Evolutionary conservation across 2,113 vertebrate genomes (phyloP).

Genomic region (Leptodactylus fuscus): DNA sequence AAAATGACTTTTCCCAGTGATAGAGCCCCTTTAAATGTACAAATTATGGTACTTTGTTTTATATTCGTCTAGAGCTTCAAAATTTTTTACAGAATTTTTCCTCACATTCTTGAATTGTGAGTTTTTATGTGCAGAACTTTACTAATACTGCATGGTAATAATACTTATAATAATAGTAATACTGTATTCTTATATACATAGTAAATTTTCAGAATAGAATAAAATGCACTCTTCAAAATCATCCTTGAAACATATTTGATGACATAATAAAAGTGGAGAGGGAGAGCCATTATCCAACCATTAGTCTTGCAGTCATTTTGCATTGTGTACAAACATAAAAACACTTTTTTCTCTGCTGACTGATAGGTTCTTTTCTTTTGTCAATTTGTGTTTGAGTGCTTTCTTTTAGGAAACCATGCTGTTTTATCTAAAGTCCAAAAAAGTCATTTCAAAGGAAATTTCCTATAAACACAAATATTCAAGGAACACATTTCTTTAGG

Average conservation of each 20-base stretch:
- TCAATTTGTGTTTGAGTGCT: background rate
- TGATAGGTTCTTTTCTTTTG: background rate
- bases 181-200: background rate
- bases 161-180: background rate
- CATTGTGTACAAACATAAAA: slow-evolving; percentile 5
- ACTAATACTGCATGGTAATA: background rate
- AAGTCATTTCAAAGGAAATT: background rate
- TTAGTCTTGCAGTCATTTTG: slow-evolving; percentile 5
- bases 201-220: background rate
- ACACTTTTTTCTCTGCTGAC: background rate
- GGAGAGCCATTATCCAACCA: background rate
- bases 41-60: too few relatives aligned
- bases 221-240: background rate
- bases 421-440: slow-evolving; percentile 17
- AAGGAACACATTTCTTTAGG: background rate
- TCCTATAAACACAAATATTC: background rate
- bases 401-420: background rate
- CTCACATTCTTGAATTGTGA: background rate
- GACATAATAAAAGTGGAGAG: background rate
- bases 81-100: background rate
- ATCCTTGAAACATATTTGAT: background rate
- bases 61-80: too few relatives aligned
- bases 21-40: too few relatives aligned
- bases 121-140: background rate
- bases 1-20: too few relatives aligned